phyloP scores from a whole-genome alignment of 2,113 vertebrate genomes.

The Prietella phreatophila region DNA sequence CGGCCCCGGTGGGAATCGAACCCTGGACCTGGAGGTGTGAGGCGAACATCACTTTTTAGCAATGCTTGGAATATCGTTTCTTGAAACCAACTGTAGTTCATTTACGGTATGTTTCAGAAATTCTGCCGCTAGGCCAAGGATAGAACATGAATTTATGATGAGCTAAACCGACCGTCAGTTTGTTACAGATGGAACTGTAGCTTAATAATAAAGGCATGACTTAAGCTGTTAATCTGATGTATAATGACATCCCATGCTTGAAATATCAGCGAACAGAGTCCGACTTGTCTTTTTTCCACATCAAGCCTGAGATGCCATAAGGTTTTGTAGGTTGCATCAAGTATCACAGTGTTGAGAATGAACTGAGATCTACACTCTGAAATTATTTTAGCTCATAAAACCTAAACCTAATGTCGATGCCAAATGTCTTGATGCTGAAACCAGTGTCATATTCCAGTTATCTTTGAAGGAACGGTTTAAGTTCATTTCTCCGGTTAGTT shows the following conservation, averaged over 20 bases:
- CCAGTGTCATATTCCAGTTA: conserved; percentile 28
- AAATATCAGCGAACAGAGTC: not conserved
- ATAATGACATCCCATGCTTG: not conserved
- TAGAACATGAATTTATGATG: not conserved
- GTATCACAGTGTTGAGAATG: conserved; percentile 30
- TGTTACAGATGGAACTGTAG: not conserved
- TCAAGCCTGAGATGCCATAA: conserved; percentile 49
- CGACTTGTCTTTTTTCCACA: conserved; percentile 49
- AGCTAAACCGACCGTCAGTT: not conserved
- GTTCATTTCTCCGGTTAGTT: not conserved
- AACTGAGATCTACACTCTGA: conserved; percentile 30
- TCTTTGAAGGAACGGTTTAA: conserved; percentile 46
- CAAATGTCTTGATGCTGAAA: conserved; percentile 43
- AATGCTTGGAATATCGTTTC: not conserved
- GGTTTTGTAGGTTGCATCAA: conserved; percentile 46
- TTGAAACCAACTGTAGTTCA: not conserved
- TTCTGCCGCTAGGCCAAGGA: not conserved
- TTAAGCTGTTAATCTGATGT: not conserved
- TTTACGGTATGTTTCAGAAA: not conserved
- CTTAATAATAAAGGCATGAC: not conserved
- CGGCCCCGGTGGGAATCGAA: no score
- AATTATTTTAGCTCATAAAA: conserved; percentile 47
- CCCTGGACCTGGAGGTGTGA: no score
- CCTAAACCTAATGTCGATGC: conserved; percentile 46
- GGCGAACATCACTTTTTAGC: not conserved